Evolutionary conservation across 37 sponge, comb jelly and placozoan genomes (phyloP).

Genomic region (Amphimedon queenslandica): DNA sequence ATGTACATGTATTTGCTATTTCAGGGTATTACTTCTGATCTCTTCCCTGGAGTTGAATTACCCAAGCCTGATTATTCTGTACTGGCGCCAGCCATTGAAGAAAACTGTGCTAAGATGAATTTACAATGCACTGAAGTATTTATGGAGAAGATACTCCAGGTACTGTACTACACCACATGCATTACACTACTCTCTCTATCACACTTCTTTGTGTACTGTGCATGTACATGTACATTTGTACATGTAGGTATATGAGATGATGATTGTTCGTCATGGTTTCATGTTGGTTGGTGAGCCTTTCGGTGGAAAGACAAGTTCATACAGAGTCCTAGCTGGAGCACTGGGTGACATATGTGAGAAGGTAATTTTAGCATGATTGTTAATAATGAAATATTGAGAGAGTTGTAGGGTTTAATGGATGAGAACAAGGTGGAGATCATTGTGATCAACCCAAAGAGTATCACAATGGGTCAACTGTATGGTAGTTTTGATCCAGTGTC

Average conservation of each 20-base stretch:
- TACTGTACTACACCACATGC: neutral
- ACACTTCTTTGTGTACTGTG: neutral
- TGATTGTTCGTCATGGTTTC: constrained; percentile 98
- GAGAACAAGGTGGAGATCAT: constrained; percentile 97
- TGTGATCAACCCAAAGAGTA: constrained; percentile 97
- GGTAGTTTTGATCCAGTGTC: constrained; percentile 98
- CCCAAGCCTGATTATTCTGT: constrained; percentile 94
- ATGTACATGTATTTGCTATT: neutral
- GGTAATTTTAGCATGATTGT: constrained; percentile 20
- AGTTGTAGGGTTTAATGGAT: constrained; percentile 58
- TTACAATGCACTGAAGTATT: constrained; percentile 87
- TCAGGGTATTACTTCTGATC: constrained; percentile 93
- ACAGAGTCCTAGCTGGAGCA: constrained; percentile 90
- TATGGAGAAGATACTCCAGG: constrained; percentile 37
- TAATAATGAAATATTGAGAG: neutral
- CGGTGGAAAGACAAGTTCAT: constrained; percentile 98
- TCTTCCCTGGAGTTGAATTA: constrained; percentile 93
- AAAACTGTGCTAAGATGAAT: constrained; percentile 82
- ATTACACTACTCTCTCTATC: neutral
- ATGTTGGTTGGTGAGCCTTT: constrained; percentile 99
- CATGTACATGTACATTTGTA: too few species aligned
- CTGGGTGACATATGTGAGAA: constrained; percentile 90
- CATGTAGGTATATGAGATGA: constrained; percentile 99
- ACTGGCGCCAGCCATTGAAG: constrained; percentile 73
- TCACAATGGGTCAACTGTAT: constrained; percentile 99